These are phyloP conservation scores for Hemibagrus wyckioides DNA, from an alignment of 2,113 vertebrate species.

Conservation along the genomic window DNA sequence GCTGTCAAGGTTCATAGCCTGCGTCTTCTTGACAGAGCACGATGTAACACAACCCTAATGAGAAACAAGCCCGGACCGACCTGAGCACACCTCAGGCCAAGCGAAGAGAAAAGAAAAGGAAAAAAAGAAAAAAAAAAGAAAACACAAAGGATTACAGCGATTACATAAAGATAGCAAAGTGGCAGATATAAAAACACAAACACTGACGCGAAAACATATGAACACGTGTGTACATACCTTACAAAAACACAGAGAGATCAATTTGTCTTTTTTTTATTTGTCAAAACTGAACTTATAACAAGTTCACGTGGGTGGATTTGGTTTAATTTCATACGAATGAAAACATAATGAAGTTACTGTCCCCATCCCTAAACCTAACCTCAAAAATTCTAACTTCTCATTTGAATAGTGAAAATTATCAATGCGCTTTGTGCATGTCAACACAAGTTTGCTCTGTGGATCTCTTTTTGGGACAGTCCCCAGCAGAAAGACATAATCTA, in stretches of 20 bases:
- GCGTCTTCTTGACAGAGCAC: conserved; percentile 30
- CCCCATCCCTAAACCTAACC: not conserved
- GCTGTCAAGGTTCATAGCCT: conserved; percentile 19
- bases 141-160: conserved; percentile 2
- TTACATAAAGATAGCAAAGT: conserved; percentile 8
- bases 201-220: not conserved
- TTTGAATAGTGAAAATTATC: not conserved
- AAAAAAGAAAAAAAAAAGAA: conserved; percentile 11
- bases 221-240: not conserved
- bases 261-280: not conserved
- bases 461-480: conserved; percentile 7
- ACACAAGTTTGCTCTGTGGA: not conserved
- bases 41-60: conserved; percentile 37
- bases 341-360: not conserved
- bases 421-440: not conserved
- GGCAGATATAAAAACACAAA: not conserved
- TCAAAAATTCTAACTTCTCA: not conserved
- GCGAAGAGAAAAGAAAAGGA: not conserved
- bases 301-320: not conserved
- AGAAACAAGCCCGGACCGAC: conserved; percentile 48
- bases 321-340: not conserved
- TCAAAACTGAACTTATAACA: not conserved
- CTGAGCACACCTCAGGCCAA: conserved; percentile 43
- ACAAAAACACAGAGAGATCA: not conserved
- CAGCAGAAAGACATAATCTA: not conserved